These are phyloP conservation scores for Cactoblastis cactorum DNA, from an alignment of 2,888 invertebrate species.

Conservation along the genomic window DNA sequence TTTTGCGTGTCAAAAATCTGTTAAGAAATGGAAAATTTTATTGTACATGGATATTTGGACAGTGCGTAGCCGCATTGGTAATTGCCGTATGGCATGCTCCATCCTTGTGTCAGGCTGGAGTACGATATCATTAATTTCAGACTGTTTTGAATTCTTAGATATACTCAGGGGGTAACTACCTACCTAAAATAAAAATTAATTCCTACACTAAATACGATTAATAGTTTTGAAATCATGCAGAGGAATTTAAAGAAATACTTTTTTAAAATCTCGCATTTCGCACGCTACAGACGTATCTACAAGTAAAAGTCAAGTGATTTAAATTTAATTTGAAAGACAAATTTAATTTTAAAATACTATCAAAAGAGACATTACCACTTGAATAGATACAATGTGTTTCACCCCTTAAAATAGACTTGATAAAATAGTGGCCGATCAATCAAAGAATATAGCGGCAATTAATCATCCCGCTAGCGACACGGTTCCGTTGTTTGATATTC, in stretches of 20 bases:
- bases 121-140: conserved; percentile 45
- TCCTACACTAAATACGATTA: no score
- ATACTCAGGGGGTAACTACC: no score
- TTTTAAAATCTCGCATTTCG: conserved; percentile 30
- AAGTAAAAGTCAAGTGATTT: conserved; percentile 30
- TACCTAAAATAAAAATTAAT: no score
- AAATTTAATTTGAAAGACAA: conserved; percentile 59
- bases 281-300: conserved; percentile 55
- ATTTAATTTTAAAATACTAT: conserved; percentile 63
- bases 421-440: conserved; percentile 63
- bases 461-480: conserved; percentile 58
- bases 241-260: no score
- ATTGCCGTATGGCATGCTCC: conserved; percentile 49
- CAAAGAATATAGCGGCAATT: conserved; percentile 55
- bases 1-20: conserved; percentile 69
- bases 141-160: no score
- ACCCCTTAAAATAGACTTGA: conserved; percentile 31
- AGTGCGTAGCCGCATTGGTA: conserved; percentile 58
- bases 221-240: no score
- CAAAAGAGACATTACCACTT: conserved; percentile 41
- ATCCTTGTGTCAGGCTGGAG: conserved; percentile 43
- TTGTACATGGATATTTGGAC: conserved; percentile 58
- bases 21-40: conserved; percentile 61
- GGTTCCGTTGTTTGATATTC: conserved; percentile 41
- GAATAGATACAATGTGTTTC: conserved; percentile 40